Evolutionary conservation across 2,888 invertebrate species (phyloP).

Genomic region (Drosophila acutilabella): DNA sequence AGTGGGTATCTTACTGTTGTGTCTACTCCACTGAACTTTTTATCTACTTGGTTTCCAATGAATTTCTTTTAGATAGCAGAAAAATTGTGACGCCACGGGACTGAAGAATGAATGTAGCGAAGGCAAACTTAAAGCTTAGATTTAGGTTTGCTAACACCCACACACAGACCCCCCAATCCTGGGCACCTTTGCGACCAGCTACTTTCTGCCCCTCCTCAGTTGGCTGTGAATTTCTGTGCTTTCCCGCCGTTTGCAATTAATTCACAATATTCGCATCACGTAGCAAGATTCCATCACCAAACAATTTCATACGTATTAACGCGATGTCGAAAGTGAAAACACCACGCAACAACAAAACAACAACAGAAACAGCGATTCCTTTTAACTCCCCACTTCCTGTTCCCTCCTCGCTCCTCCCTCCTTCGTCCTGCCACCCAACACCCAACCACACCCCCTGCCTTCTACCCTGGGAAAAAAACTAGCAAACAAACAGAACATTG

Average conservation of each 20-base stretch:
- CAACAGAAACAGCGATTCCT: conserved; percentile 33
- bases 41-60: not conserved
- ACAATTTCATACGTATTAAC: conserved; percentile 82
- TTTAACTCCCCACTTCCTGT: not conserved
- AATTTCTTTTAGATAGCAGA: not conserved
- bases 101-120: not conserved
- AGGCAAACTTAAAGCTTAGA: conserved; percentile 29
- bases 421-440: not conserved
- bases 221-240: not conserved
- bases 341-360: conserved; percentile 24
- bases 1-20: no score
- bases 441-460: not conserved
- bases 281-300: conserved; percentile 78
- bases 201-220: conserved; percentile 9
- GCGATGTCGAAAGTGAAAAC: conserved; percentile 77
- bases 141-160: conserved; percentile 6
- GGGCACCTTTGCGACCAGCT: not conserved
- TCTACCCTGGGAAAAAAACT: conserved; percentile 1
- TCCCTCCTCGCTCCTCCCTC: no score
- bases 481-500: conserved; percentile 11
- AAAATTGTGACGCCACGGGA: not conserved
- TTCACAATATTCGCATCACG: conserved; percentile 77
- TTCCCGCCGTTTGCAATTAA: conserved; percentile 68
- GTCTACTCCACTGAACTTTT: not conserved
- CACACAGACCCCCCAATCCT: no score